Evolutionary conservation across 2,797 vertebrate species (phyloP).

Genomic region (Botia almorhae): DNA sequence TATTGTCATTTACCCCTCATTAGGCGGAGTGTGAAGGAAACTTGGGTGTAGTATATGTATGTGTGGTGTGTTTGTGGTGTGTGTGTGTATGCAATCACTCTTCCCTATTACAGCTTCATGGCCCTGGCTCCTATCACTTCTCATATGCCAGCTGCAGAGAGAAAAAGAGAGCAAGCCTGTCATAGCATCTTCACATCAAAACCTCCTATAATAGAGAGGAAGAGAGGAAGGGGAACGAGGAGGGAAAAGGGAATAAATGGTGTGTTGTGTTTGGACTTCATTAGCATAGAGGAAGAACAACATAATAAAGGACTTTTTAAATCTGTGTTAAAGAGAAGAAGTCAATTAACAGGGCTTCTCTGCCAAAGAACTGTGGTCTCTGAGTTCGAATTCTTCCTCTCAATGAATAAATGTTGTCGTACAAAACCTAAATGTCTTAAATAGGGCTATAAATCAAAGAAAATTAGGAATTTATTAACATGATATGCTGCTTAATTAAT

Average conservation of each 20-base stretch:
- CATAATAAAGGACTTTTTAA: slow-evolving; percentile 87
- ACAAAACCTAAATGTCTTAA: slow-evolving; percentile 3
- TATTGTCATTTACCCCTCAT: slow-evolving; percentile 88
- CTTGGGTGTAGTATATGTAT: slow-evolving; percentile 65
- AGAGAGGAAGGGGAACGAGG: slow-evolving; percentile 30
- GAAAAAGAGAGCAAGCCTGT: slow-evolving; percentile 73
- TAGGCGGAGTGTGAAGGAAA: slow-evolving; percentile 72
- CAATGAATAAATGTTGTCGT: slow-evolving; percentile 24
- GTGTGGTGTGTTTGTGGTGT: too few species aligned
- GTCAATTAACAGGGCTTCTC: slow-evolving; percentile 73
- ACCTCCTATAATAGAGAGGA: slow-evolving; percentile 66
- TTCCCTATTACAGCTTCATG: slow-evolving; percentile 74
- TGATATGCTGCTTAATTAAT: not conserved
- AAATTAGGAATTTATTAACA: too few species aligned
- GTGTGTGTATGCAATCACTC: slow-evolving; percentile 60
- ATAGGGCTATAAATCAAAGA: slow-evolving; percentile 15
- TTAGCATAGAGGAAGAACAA: slow-evolving; percentile 79
- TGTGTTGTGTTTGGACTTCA: slow-evolving; percentile 78
- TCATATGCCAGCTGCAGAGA: slow-evolving; percentile 75
- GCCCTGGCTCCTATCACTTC: slow-evolving; percentile 77
- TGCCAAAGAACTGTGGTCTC: slow-evolving; percentile 63
- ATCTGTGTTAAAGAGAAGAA: slow-evolving; percentile 79
- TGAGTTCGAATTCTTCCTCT: slow-evolving; percentile 59
- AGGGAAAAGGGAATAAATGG: slow-evolving; percentile 73
- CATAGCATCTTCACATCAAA: slow-evolving; percentile 89